Conservation (phyloP, 2,888 invertebrate genomes). For the Prostheceraeus crozeri region DNA sequence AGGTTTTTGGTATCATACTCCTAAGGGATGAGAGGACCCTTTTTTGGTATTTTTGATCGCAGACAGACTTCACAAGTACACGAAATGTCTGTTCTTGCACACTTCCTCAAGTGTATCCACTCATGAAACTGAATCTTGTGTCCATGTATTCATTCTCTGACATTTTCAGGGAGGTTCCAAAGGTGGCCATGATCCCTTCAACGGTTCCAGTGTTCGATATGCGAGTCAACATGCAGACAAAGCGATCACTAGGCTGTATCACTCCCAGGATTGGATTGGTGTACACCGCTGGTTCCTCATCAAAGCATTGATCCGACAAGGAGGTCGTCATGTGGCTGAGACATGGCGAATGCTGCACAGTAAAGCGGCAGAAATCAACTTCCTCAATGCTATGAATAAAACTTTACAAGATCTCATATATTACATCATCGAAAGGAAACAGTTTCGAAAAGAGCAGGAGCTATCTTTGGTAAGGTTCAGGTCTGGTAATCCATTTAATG, state of each 20-base stretch:
- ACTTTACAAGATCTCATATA: constrained; percentile 46
- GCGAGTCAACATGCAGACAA: constrained; percentile 44
- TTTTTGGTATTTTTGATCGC: too few relatives aligned
- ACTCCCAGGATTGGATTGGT: constrained; percentile 46
- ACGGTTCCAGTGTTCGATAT: constrained; percentile 44
- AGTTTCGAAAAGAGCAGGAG: too few relatives aligned
- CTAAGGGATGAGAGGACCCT: too few relatives aligned
- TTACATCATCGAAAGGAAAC: constrained; percentile 42
- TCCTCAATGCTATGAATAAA: constrained; percentile 46
- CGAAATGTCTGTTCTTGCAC: too few relatives aligned
- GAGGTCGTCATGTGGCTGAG: constrained; percentile 44
- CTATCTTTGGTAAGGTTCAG: too few relatives aligned
- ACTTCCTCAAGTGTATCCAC: too few relatives aligned
- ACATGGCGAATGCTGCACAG: constrained; percentile 52
- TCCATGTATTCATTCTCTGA: too few relatives aligned
- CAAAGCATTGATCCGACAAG: constrained; percentile 46
- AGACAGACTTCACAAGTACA: too few relatives aligned
- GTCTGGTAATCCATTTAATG: too few relatives aligned
- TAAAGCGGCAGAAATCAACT: constrained; percentile 48
- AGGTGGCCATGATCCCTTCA: constrained; percentile 47
- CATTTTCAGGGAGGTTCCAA: constrained; percentile 46
- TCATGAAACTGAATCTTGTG: too few relatives aligned
- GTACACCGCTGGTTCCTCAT: constrained; percentile 47
- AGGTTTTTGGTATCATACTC: too few relatives aligned
- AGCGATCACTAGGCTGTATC: constrained; percentile 42